Evolutionary conservation across 2,113 vertebrate species (phyloP), one percentile per base, ranked within the genome.

Genomic region (Periophthalmus modestus): DNA sequence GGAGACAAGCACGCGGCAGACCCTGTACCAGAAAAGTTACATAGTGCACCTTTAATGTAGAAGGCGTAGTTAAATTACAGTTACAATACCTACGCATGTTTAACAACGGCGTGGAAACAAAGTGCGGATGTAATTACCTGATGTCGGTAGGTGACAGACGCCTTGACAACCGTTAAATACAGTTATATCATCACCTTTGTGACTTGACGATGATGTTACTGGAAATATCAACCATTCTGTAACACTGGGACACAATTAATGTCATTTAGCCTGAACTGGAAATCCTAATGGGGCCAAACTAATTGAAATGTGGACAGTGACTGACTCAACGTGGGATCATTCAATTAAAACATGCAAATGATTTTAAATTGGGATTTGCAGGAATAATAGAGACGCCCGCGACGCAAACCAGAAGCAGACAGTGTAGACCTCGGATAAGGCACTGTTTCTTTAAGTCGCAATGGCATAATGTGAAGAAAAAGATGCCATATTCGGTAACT

Each of bases 261-360:
- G 62, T 65, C 62, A 65, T 65, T 65, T 39, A 36, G 14, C 34
- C 1, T 36, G 62, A 65, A 65, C 62, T 65, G 62, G 19, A 36
- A 65, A n/a, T 39, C 33, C 33, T 65, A 65, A 65, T 62, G 28
- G 59, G 28, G 39, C 18, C 2, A 43, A 65, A 43, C 62, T 39
- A 65, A 65, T 65, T 65, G 61, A 65, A 65, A 39, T n/a, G 18
- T 39, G 61, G 34, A 36, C 34, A 39, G 33, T 65, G 39, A 65
- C 12, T 39, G 61, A 39, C 16, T 65, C 18, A 65, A 39, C 4
- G 19, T 39, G 62, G 33, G 34, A 43, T 65, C 18, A 65, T n/a
- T 43, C 34, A 65, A 65, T 65, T 39, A 65, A 65, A 65, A 65
- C 16, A 65, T 43, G 62, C 59, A 62, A 62, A 28, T 13, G 13